Base-by-base conservation (phyloP, 2,113 vertebrate genomes). In the Myxocyprinus asiaticus region DNA sequence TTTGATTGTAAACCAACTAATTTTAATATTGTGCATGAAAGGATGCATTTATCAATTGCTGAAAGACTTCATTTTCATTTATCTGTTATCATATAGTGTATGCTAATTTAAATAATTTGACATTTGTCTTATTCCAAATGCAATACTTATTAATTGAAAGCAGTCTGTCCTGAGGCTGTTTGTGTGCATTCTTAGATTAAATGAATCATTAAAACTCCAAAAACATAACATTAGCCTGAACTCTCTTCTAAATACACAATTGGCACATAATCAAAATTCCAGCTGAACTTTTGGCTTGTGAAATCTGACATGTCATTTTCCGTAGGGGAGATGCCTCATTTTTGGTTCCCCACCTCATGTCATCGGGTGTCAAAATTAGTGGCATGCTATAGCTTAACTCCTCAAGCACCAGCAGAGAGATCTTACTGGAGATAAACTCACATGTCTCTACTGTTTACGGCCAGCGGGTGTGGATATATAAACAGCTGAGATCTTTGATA, bases 251-350 rank as follows among this genome's bases (percentile, higher is more conserved):
- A 62, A 53, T 59, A 61, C 82, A 72, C 59, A 77, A 70, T 77
- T 77, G 69, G 80, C 53, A 76, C 61, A 66, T 72, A 51, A 22
- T 83, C 47, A 61, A 76, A 67, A 14, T 67, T 66, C 53, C 67
- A 72, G 43, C 9, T 12, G 51, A 80, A 76, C 71, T 55, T 72
- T 47, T 10, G 11, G 33, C 47, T 81, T 22, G 51, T 62, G 67
- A 75, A 75, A 75, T 56, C 47, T 58, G 64, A 43, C 69, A 33
- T 64, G 79, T 78, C 63, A 74, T 69, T 69, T 70, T 78, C 47
- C 0, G 68, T 82, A 51, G 11, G 33, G n/a, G 15, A 17, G 11
- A 47, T n/a, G 47, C 11, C 51, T 77, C 42, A 42, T 55, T 62
- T 44, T 45, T 9, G 6, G 6, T 65, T 51, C 59, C 42, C 65